A percentile compares a stretch with the other conserved stretches of the same genome.
Conservation (phyloP, 2,113 vertebrate species). For the Cebidichthys violaceus region DNA sequence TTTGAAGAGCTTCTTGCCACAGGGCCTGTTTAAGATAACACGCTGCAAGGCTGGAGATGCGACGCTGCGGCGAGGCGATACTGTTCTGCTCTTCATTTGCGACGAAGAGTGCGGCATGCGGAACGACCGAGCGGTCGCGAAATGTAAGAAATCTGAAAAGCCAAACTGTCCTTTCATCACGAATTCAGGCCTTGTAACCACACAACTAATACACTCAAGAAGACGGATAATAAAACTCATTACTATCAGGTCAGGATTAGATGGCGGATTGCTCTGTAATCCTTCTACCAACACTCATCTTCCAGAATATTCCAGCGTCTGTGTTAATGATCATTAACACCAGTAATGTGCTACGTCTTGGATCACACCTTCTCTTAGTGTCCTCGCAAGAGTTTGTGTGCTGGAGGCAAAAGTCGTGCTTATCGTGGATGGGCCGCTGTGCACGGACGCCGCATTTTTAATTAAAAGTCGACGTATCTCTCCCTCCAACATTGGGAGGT, state of each 20-base stretch:
- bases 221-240: constrained; percentile 51
- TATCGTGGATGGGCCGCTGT: constrained; percentile 47
- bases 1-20: constrained; percentile 47
- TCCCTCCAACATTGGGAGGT: constrained; percentile 67
- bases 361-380: constrained; percentile 24
- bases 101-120: not conserved
- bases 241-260: constrained; percentile 62
- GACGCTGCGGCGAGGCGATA: constrained; percentile 36
- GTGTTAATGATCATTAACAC: constrained; percentile 46
- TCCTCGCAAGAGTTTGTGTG: constrained; percentile 10
- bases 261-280: constrained; percentile 42
- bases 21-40: constrained; percentile 49
- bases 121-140: too few species aligned
- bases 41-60: constrained; percentile 13
- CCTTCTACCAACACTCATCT: constrained; percentile 35
- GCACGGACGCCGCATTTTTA: constrained; percentile 54
- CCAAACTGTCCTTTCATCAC: constrained; percentile 1
- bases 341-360: constrained; percentile 19
- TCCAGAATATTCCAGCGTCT: constrained; percentile 28
- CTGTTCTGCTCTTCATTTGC: constrained; percentile 24
- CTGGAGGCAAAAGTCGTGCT: constrained; percentile 54
- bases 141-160: constrained; percentile 21
- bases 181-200: constrained; percentile 32
- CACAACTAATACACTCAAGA: constrained; percentile 40
- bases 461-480: constrained; percentile 72